Evolutionary conservation across 2,888 invertebrate genomes (phyloP).

Genomic region (Drosophila kambysellisi): DNA sequence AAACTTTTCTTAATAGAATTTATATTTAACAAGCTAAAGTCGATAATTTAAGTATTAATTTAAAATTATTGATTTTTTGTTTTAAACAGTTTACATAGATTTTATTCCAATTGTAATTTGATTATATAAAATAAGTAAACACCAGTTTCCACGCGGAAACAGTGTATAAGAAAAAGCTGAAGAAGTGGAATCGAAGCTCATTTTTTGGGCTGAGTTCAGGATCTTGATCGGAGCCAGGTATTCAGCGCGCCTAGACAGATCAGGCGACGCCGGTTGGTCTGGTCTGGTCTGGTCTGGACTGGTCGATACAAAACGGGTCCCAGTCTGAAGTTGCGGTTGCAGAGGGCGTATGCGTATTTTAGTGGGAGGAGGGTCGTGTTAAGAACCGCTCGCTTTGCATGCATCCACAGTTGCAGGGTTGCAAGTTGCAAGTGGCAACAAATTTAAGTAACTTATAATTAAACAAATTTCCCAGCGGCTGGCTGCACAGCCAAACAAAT

Average conservation of each 20-base stretch:
- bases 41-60: background rate
- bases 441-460: slow-evolving; percentile 50
- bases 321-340: slow-evolving; percentile 23
- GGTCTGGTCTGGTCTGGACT: background rate
- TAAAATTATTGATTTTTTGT: background rate
- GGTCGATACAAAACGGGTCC: slow-evolving; percentile 5
- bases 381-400: slow-evolving; percentile 52
- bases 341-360: slow-evolving; percentile 62
- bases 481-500: slow-evolving; percentile 58
- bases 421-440: slow-evolving; percentile 9
- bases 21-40: background rate
- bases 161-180: background rate
- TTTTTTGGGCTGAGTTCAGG: slow-evolving; percentile 20
- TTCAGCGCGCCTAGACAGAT: slow-evolving; percentile 7
- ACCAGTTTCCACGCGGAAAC: background rate
- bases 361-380: slow-evolving; percentile 38
- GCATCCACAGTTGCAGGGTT: slow-evolving; percentile 3
- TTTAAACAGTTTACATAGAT: background rate
- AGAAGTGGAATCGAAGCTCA: slow-evolving; percentile 10
- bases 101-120: background rate
- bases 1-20: background rate
- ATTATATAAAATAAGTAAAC: background rate
- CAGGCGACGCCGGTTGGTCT: slow-evolving; percentile 56
- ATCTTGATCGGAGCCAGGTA: slow-evolving; percentile 43
- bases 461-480: slow-evolving; percentile 56